Evolutionary conservation across 1,140 invertebrate species (phyloP).

Genomic region (Pentalonia nigronervosa): DNA sequence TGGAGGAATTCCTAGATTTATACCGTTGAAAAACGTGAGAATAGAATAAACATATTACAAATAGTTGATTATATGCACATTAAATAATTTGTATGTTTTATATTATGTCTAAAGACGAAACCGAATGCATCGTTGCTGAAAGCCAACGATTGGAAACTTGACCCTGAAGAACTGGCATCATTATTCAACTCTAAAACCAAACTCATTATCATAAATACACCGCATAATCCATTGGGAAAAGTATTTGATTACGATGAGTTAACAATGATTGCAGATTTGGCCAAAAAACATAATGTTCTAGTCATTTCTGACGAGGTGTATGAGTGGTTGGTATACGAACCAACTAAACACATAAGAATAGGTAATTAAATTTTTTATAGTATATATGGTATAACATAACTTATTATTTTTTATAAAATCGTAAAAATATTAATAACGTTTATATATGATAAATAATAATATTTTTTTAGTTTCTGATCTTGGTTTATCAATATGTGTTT

Average conservation of each 20-base stretch:
- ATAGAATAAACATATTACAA: neutral
- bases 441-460: neutral
- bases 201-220: slow-evolving; percentile 94
- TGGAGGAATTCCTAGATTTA: slow-evolving; percentile 86
- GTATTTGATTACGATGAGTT: slow-evolving; percentile 79
- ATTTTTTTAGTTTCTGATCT: no score
- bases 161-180: slow-evolving; percentile 80
- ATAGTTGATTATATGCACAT: neutral
- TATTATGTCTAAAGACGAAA: slow-evolving; percentile 63
- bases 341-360: slow-evolving; percentile 87
- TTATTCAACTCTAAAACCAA: slow-evolving; percentile 94
- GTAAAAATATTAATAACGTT: neutral
- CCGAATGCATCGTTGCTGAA: slow-evolving; percentile 64
- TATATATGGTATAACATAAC: no score
- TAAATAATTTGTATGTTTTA: neutral
- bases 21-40: slow-evolving; percentile 83
- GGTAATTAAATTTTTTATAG: slow-evolving; percentile 67
- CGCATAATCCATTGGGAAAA: slow-evolving; percentile 95
- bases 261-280: slow-evolving; percentile 82
- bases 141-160: slow-evolving; percentile 89
- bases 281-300: slow-evolving; percentile 90
- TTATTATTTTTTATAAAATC: neutral
- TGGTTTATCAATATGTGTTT: no score
- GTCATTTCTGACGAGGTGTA: slow-evolving; percentile 98
- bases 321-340: slow-evolving; percentile 94